These are phyloP conservation scores for Sesia apiformis DNA, from an alignment of 2,888 invertebrate species.

Conservation along the genomic window DNA sequence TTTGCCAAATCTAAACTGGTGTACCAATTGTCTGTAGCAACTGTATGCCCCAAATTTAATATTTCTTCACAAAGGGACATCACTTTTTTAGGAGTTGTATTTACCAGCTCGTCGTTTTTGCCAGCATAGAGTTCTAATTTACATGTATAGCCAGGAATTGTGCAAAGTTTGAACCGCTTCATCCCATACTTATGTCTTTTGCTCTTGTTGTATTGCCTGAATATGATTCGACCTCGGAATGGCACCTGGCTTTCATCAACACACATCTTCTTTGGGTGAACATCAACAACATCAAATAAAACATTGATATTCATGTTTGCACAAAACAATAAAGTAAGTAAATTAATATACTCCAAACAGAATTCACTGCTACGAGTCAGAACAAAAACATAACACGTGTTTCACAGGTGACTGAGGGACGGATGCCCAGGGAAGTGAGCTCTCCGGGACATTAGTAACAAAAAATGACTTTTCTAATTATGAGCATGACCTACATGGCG, in stretches of 20 bases:
- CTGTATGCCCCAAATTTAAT: conserved; percentile 22
- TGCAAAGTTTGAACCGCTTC: conserved; percentile 15
- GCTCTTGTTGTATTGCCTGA: conserved; percentile 10
- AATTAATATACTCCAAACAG: too few species aligned
- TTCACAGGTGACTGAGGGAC: too few species aligned
- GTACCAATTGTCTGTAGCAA: conserved; percentile 25
- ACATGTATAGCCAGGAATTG: conserved; percentile 19
- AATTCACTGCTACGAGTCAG: too few species aligned
- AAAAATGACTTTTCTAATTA: too few species aligned
- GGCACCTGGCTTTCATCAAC: conserved; percentile 1
- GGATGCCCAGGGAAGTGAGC: too few species aligned
- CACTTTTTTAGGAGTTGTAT: conserved; percentile 20
- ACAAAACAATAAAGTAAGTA: too few species aligned
- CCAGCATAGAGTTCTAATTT: conserved; percentile 21
- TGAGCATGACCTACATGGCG: too few species aligned
- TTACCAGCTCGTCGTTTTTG: conserved; percentile 18
- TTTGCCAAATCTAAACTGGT: conserved; percentile 25
- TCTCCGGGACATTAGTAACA: too few species aligned
- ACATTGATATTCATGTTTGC: too few species aligned
- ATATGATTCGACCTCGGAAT: conserved; percentile 8
- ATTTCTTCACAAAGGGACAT: conserved; percentile 18
- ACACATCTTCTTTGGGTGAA: too few species aligned
- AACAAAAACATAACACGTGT: too few species aligned
- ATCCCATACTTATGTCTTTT: conserved; percentile 14
- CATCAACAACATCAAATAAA: too few species aligned